Conservation (phyloP, 30 jellyfish, hydroid and myxozoan species). For the Cassiopea andromeda region DNA sequence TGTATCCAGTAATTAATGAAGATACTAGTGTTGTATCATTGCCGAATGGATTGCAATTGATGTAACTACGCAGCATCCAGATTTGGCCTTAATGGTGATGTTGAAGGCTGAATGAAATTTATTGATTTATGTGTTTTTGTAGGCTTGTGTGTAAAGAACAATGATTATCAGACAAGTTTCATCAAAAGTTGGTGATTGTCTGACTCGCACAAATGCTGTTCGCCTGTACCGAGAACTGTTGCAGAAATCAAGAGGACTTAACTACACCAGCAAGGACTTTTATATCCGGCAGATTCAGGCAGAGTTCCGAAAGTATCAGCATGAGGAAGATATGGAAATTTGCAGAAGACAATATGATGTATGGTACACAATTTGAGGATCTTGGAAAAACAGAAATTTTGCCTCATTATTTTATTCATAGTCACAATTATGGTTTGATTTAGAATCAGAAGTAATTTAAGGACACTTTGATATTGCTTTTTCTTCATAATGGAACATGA, state of each 20-base stretch:
- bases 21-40: too few relatives aligned
- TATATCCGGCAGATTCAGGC: conserved; percentile 17
- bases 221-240: conserved; percentile 39
- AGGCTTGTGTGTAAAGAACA: too few relatives aligned
- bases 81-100: too few relatives aligned
- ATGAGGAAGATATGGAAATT: conserved; percentile 2
- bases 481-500: neutral
- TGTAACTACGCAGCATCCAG: too few relatives aligned
- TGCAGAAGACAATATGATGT: conserved; percentile 43
- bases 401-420: neutral
- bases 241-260: conserved; percentile 19
- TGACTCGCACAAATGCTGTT: conserved; percentile 26
- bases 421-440: too few relatives aligned
- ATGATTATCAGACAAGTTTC: neutral
- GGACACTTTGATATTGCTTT: too few relatives aligned
- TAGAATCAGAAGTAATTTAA: too few relatives aligned
- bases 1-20: too few relatives aligned
- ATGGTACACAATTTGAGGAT: neutral
- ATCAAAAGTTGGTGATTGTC: neutral
- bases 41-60: too few relatives aligned
- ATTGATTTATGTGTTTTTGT: too few relatives aligned
- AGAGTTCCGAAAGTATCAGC: conserved; percentile 47
- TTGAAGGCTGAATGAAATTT: too few relatives aligned
- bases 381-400: neutral
- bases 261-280: conserved; percentile 45